These are phyloP conservation scores for Lithophane leautieri DNA, from an alignment of 2,888 invertebrate genomes.

Conservation along the genomic window DNA sequence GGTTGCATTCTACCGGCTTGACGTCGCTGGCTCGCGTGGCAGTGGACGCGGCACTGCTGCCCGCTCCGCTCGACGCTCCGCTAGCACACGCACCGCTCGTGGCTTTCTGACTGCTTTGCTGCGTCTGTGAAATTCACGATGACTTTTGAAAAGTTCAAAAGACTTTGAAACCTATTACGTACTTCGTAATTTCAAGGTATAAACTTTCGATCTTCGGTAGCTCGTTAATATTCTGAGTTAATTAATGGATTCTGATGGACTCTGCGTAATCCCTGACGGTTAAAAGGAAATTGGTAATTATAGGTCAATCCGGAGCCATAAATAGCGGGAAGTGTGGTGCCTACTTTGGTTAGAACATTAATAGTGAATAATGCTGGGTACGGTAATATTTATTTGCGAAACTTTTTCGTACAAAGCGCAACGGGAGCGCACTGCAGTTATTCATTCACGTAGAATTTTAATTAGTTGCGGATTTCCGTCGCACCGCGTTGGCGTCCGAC, in stretches of 20 bases:
- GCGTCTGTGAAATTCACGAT: constrained; percentile 84
- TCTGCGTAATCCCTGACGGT: constrained; percentile 78
- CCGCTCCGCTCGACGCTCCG: constrained; percentile 74
- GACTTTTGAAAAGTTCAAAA: constrained; percentile 86
- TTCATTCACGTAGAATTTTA: constrained; percentile 87
- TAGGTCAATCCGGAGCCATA: constrained; percentile 74
- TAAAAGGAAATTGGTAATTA: constrained; percentile 82
- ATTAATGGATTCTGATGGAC: constrained; percentile 88
- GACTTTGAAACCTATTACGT: constrained; percentile 85
- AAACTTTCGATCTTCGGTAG: constrained; percentile 85
- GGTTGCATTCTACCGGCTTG: constrained; percentile 98
- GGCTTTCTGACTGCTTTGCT: constrained; percentile 83
- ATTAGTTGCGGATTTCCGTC: constrained; percentile 86
- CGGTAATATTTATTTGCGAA: constrained; percentile 66
- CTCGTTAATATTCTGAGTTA: constrained; percentile 88
- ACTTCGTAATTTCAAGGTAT: constrained; percentile 86
- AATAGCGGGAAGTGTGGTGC: constrained; percentile 62
- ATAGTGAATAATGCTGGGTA: constrained; percentile 40
- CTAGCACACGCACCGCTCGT: constrained; percentile 75
- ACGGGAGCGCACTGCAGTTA: constrained; percentile 81
- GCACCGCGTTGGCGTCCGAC: constrained; percentile 72
- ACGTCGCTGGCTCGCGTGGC: constrained; percentile 90
- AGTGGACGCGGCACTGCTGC: constrained; percentile 70
- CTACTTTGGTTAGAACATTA: constrained; percentile 33
- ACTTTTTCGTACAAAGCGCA: constrained; percentile 67